A percentile compares a stretch with the other conserved stretches of the same genome.
Evolutionary conservation across 2,797 vertebrate species (phyloP).

Genomic region (Bradypodion pumilum): DNA sequence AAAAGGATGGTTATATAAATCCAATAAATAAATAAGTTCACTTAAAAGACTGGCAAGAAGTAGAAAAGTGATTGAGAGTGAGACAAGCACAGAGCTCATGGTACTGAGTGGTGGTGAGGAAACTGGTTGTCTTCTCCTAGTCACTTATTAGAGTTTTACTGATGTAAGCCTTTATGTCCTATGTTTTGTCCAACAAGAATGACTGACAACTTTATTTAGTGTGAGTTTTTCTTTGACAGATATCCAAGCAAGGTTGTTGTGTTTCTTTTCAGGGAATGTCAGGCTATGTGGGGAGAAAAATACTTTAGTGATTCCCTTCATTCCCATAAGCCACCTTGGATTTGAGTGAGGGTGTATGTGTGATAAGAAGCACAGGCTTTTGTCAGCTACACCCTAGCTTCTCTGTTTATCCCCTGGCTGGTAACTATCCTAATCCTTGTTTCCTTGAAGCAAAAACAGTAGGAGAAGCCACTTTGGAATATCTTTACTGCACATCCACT

Average conservation of each 20-base stretch:
- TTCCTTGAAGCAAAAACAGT: conserved; percentile 4
- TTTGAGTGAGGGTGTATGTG: conserved; percentile 23
- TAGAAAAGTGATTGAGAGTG: neutral
- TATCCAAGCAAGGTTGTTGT: conserved; percentile 15
- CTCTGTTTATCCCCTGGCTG: neutral
- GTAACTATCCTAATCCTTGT: neutral
- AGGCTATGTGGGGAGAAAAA: conserved; percentile 31
- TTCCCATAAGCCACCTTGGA: conserved; percentile 22
- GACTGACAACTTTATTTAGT: conserved; percentile 50
- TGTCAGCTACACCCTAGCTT: neutral
- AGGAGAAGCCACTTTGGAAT: neutral
- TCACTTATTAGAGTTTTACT: conserved; percentile 31
- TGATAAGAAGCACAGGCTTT: conserved; percentile 14
- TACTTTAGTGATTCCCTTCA: neutral
- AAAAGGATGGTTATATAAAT: no score
- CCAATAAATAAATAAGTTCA: no score
- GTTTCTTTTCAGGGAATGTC: conserved; percentile 42
- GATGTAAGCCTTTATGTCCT: conserved; percentile 42
- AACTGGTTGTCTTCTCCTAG: conserved; percentile 13
- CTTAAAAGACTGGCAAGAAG: neutral
- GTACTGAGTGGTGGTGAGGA: neutral
- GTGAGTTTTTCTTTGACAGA: conserved; percentile 52
- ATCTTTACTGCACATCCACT: neutral
- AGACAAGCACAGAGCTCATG: neutral
- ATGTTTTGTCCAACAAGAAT: conserved; percentile 27